phyloP scores from a whole-genome alignment of 2,888 invertebrate genomes.

The Eledone cirrhosa region DNA sequence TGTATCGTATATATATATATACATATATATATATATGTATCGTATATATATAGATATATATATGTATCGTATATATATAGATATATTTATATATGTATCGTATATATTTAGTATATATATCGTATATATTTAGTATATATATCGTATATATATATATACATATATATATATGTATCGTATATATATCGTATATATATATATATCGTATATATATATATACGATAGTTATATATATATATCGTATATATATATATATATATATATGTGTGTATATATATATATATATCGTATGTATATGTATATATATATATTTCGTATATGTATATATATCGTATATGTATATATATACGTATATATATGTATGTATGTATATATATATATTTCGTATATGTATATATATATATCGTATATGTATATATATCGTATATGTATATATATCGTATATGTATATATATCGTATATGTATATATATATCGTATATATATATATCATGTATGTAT shows the following conservation, averaged over 20 bases:
- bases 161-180: not conserved
- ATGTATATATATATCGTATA: not conserved
- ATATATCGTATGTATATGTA: not conserved
- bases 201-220: constrained; percentile 4
- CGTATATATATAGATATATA: not conserved
- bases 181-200: constrained; percentile 8
- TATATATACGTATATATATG: not conserved
- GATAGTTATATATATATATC: not conserved
- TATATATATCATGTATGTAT: not conserved
- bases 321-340: not conserved
- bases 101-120: no score
- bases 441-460: not conserved
- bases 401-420: not conserved
- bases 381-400: not conserved
- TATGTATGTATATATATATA: not conserved
- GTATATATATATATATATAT: not conserved
- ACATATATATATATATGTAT: not conserved
- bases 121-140: no score
- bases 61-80: no score
- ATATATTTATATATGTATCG: not conserved
- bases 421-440: constrained; percentile 3
- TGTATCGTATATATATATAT: not conserved
- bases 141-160: no score
- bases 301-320: not conserved
- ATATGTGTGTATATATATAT: not conserved